Evolutionary conservation across 1,140 invertebrate genomes (phyloP).

Genomic region (Eumaeus atala): DNA sequence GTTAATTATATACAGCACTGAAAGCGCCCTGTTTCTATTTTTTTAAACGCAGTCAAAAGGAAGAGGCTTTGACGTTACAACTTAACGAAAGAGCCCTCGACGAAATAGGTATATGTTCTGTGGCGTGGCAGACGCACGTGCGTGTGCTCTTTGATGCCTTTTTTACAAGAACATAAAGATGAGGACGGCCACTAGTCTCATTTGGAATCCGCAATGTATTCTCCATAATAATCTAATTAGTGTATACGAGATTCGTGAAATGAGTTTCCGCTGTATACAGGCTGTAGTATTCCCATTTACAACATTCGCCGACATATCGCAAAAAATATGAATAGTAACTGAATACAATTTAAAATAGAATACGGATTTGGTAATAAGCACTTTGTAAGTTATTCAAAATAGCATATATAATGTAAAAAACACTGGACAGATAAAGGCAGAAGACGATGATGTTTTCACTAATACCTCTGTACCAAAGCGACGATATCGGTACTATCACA

Average conservation of each 20-base stretch:
- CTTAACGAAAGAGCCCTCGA: conserved; percentile 44
- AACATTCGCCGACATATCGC: too few relatives aligned
- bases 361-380: too few relatives aligned
- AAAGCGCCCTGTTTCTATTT: conserved; percentile 35
- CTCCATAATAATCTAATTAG: conserved; percentile 11
- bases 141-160: conserved; percentile 34
- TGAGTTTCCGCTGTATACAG: too few relatives aligned
- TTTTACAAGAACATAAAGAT: conserved; percentile 18
- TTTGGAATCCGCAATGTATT: background rate
- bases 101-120: conserved; percentile 44
- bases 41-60: conserved; percentile 60
- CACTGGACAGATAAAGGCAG: too few relatives aligned
- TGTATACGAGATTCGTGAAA: background rate
- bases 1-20: conserved; percentile 58
- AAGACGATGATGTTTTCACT: too few relatives aligned
- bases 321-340: too few relatives aligned
- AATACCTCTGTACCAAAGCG: too few relatives aligned
- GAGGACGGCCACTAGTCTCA: conserved; percentile 8
- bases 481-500: too few relatives aligned
- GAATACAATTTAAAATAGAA: too few relatives aligned
- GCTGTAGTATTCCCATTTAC: too few relatives aligned
- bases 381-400: too few relatives aligned
- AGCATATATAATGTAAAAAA: too few relatives aligned
- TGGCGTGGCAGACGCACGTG: conserved; percentile 36
- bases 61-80: conserved; percentile 62